Base-by-base conservation (phyloP, 64 coral and sea anemone genomes). In the Trachythela sp. region DNA sequence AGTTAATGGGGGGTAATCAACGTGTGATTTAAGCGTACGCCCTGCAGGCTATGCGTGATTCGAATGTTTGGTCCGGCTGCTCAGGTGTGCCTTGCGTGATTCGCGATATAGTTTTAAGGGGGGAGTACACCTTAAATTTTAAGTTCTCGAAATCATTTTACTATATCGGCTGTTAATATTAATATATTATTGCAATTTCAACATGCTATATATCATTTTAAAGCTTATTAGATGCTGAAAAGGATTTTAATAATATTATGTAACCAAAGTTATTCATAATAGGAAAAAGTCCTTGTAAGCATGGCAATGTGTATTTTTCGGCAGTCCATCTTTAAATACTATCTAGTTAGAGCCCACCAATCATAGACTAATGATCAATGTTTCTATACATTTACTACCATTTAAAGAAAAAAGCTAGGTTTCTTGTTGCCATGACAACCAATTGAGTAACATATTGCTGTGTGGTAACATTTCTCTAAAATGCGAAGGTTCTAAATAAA, bases 151-250 rank as follows among this genome's bases (percentile, higher is more conserved):
- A 72, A 24, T 14, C 68, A 72, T 72, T 72, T 72, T 31, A 26
- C 29, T 24, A 72, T 29, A 72, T 24, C 29, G 68, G 68, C 33
- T 10, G 68, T 72, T 24, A 24, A 72, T 26, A 72, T 72, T 72
- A 26, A 72, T 72, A 26, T 72, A 72, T 24, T 72, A 11, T 72
- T 26, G n/a, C n/a, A n/a, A 72, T 72, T n/a, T n/a, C n/a, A n/a
- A n/a, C 68, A 72, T 72, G 68, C 68, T 26, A 72, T 72, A 72
- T 72, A 72, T 26, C 68, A 72, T 72, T 72, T 72, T 72, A 26
- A 72, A 72, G 68, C 68, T 72, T 31, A 72, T 72, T 24, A 14
- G 68, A 72, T 72, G 68, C 10, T 72, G 68, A 72, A 72, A 72
- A 72, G 1, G 29, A 72, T 13, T 72, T 24, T 14, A 14, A 72